These are phyloP conservation scores for Sparidentex hasta DNA, from an alignment of 2,797 vertebrate species.

Conservation along the genomic window DNA sequence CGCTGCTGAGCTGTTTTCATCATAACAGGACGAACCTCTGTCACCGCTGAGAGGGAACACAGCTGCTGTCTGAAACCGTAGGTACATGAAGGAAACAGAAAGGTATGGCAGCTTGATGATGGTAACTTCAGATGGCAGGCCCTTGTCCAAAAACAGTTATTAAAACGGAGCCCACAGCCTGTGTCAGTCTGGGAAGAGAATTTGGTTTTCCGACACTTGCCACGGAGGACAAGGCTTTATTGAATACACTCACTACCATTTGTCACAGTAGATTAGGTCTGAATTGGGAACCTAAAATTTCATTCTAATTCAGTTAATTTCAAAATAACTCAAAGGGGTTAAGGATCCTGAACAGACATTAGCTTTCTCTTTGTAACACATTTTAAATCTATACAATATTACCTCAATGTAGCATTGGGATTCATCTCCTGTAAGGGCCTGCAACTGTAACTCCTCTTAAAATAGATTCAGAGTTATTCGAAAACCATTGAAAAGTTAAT, in stretches of 20 bases:
- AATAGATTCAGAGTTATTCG: no score
- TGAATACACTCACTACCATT: conserved; percentile 22
- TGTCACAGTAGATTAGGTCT: not conserved
- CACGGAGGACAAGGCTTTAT: conserved; percentile 22
- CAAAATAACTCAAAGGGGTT: not conserved
- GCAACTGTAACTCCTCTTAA: no score
- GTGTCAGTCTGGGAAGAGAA: conserved; percentile 20
- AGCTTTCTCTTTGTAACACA: not conserved
- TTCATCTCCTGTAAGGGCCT: no score
- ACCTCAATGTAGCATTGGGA: no score
- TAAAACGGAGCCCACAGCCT: conserved; percentile 21
- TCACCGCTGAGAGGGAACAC: conserved; percentile 62
- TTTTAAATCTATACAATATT: not conserved
- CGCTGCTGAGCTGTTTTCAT: conserved; percentile 73
- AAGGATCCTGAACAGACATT: not conserved
- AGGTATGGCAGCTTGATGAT: conserved; percentile 34
- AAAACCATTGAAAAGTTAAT: no score
- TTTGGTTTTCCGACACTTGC: conserved; percentile 21
- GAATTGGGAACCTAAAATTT: conserved; percentile 1
- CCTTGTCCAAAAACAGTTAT: conserved; percentile 37
- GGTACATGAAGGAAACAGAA: conserved; percentile 36
- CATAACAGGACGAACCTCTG: conserved; percentile 74
- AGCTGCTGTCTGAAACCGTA: conserved; percentile 53
- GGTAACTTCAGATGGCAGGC: conserved; percentile 48
- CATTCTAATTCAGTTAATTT: not conserved